phyloP scores from a whole-genome alignment of 1,140 invertebrate genomes.

The Orchesella cincta region DNA sequence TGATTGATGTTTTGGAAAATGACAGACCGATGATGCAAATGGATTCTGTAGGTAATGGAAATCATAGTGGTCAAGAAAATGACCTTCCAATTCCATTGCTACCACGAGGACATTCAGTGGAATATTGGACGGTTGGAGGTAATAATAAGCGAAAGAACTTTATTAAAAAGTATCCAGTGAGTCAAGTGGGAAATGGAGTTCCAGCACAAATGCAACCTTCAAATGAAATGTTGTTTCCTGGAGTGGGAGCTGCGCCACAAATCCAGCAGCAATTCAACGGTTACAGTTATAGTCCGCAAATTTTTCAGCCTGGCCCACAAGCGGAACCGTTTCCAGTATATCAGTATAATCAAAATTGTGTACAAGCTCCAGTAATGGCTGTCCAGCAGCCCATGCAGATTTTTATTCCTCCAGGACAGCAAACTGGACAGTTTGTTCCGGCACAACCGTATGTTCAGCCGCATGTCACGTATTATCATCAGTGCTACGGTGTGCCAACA shows the following conservation, averaged over 20 bases:
- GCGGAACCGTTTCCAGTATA: too few relatives aligned
- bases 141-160: neutral
- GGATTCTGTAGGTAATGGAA: too few relatives aligned
- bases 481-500: neutral
- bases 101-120: conserved; percentile 13
- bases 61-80: too few relatives aligned
- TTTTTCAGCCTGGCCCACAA: too few relatives aligned
- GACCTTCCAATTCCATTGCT: too few relatives aligned
- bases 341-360: too few relatives aligned
- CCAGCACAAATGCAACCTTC: too few relatives aligned
- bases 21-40: too few relatives aligned
- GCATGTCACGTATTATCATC: neutral
- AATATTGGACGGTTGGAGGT: neutral
- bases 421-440: neutral
- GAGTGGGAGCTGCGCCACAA: too few relatives aligned
- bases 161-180: neutral
- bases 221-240: too few relatives aligned
- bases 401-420: neutral
- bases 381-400: neutral
- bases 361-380: neutral
- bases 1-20: conserved; percentile 9
- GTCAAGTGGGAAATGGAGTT: neutral
- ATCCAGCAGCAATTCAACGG: neutral
- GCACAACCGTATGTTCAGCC: neutral
- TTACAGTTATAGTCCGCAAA: too few relatives aligned